Evolutionary conservation across 2,113 vertebrate species (phyloP), one percentile per base, ranked within the genome.

Genomic region (Cebidichthys violaceus): DNA sequence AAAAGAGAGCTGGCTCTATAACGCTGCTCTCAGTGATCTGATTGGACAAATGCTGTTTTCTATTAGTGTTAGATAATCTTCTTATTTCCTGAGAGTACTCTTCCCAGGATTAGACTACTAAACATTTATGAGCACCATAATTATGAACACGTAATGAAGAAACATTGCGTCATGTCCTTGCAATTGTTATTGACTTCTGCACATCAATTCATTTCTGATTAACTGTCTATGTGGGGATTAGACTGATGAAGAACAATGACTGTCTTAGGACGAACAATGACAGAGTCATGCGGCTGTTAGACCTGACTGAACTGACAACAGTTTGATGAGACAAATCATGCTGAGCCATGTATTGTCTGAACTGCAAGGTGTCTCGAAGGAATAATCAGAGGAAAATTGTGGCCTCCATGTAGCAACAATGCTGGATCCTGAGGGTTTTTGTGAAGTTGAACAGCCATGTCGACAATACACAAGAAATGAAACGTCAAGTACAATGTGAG

Each of bases 401-500:
- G 20, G 33, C 9, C 59, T 64, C 61, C 45, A 37, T 33, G n/a
- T 22, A 74, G 41, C 70, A 22, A 67, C 29, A 47, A 47, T 62
- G 45, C 14, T 54, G 64, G 29, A 57, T 17, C 47, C 6, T 55
- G 2, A 15, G 18, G 50, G 59, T 55, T 22, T 67, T 35, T 41
- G 68, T 70, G n/a, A 39, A 55, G 39, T 33, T 69, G 17, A 61
- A 69, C 22, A 11, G 9, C 24, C 29, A 79, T 37, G 35, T 39
- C 24, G 62, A 66, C 62, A 55, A 61, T 39, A 70, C 33, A 61
- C 59, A 39, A 27, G 20, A 47, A 52, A 77, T 70, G 33, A 71
- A 61, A 78, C 15, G 13, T 11, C 54, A 27, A 13, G 3, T 2
- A 22, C 68, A 75, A 41, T 31, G 24, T 70, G 27, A 70, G 69